Conservation (phyloP, 2,888 invertebrate species). For the Clistopyga incitator region DNA sequence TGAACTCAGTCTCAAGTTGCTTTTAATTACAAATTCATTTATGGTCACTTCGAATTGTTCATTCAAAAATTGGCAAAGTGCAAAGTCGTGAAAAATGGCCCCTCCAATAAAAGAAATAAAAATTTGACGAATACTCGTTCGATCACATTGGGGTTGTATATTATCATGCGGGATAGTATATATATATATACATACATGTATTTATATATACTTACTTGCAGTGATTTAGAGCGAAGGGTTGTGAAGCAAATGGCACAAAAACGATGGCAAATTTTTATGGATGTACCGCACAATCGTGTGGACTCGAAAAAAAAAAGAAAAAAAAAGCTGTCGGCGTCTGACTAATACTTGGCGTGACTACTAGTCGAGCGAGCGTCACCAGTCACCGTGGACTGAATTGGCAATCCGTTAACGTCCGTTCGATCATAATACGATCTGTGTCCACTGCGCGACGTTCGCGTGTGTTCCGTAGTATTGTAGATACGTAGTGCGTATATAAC, state of each 20-base stretch:
- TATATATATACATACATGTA: too few species aligned
- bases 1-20: too few species aligned
- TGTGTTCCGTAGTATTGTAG: constrained; percentile 51
- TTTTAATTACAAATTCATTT: too few species aligned
- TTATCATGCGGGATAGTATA: too few species aligned
- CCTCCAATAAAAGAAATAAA: too few species aligned
- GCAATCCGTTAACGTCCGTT: constrained; percentile 27
- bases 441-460: constrained; percentile 34
- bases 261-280: not conserved
- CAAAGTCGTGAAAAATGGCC: not conserved
- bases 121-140: too few species aligned
- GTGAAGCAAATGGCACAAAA: not conserved
- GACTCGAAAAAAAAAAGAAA: not conserved
- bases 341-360: constrained; percentile 51
- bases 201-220: not conserved
- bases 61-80: not conserved
- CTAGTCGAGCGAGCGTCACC: constrained; percentile 23
- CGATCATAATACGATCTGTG: constrained; percentile 20
- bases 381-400: constrained; percentile 22
- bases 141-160: too few species aligned
- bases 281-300: not conserved
- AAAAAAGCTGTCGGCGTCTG: constrained; percentile 41
- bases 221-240: not conserved
- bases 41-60: too few species aligned
- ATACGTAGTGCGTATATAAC: constrained; percentile 37